phyloP scores from a whole-genome alignment of 1,140 invertebrate species.

The Cydia fagiglandana region DNA sequence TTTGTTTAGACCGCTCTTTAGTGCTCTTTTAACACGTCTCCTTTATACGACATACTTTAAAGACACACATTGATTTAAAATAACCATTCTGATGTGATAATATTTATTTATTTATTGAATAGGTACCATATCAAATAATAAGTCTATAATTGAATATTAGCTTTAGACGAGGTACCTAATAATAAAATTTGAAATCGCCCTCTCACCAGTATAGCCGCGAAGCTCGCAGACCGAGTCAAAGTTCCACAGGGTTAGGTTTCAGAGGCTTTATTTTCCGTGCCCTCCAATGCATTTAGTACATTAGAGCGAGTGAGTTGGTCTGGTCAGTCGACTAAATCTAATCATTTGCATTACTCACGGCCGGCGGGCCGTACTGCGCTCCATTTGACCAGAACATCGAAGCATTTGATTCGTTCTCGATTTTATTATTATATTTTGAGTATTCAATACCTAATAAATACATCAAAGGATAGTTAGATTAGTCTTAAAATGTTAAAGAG shows the following conservation, averaged over 20 bases:
- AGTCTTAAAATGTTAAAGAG: too few species aligned
- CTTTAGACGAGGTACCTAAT: background rate
- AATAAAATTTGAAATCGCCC: background rate
- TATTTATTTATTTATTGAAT: background rate
- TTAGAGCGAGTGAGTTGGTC: slow-evolving; percentile 31
- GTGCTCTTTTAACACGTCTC: slow-evolving; percentile 20
- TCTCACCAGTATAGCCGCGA: background rate
- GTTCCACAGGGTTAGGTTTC: slow-evolving; percentile 27
- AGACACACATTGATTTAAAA: background rate
- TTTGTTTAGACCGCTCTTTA: slow-evolving; percentile 31
- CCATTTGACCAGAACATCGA: slow-evolving; percentile 69
- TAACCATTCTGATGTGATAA: background rate
- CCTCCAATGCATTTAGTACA: slow-evolving; percentile 35
- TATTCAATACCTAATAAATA: background rate
- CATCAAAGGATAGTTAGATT: too few species aligned
- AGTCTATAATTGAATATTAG: background rate
- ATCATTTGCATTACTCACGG: slow-evolving; percentile 74
- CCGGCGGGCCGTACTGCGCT: slow-evolving; percentile 69
- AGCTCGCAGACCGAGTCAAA: slow-evolving; percentile 4
- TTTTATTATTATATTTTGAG: slow-evolving; percentile 26
- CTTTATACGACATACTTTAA: background rate
- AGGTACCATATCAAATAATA: background rate
- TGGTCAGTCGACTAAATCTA: slow-evolving; percentile 74
- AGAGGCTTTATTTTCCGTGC: slow-evolving; percentile 30
- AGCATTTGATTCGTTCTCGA: slow-evolving; percentile 41